phyloP scores from a whole-genome alignment of 2,888 invertebrate genomes.

The Acronicta aceris region DNA sequence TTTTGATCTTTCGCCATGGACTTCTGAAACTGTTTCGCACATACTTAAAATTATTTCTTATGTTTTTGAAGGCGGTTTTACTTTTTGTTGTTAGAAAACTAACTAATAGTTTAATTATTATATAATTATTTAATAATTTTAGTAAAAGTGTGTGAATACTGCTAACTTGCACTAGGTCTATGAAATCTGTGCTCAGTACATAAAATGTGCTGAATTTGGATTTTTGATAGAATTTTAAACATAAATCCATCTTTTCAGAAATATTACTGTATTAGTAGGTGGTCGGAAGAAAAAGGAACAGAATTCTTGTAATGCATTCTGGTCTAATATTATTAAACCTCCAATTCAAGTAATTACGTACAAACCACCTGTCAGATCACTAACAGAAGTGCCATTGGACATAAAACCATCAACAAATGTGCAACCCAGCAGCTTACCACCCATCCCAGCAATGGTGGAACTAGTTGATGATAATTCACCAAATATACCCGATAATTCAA shows the following conservation, averaged over 20 bases:
- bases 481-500: neutral
- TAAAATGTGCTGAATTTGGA: neutral
- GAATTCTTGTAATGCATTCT: slow-evolving; percentile 1
- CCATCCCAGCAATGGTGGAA: neutral
- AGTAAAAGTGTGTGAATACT: too few relatives aligned
- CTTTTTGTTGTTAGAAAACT: too few relatives aligned
- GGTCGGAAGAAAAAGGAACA: slow-evolving; percentile 2
- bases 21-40: too few relatives aligned
- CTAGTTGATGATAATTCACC: slow-evolving; percentile 1
- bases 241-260: slow-evolving; percentile 7
- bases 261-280: neutral
- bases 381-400: neutral
- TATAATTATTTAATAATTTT: too few relatives aligned
- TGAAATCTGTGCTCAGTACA: neutral
- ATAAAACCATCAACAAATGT: neutral
- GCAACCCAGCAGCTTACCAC: neutral
- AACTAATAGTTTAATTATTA: too few relatives aligned
- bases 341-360: neutral
- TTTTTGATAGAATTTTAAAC: neutral
- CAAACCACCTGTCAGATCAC: neutral
- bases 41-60: too few relatives aligned
- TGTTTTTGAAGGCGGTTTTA: too few relatives aligned
- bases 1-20: too few relatives aligned
- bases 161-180: too few relatives aligned
- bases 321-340: neutral